These are phyloP conservation scores for Lomographa bimaculata DNA, from an alignment of 2,888 invertebrate species.

Conservation along the genomic window DNA sequence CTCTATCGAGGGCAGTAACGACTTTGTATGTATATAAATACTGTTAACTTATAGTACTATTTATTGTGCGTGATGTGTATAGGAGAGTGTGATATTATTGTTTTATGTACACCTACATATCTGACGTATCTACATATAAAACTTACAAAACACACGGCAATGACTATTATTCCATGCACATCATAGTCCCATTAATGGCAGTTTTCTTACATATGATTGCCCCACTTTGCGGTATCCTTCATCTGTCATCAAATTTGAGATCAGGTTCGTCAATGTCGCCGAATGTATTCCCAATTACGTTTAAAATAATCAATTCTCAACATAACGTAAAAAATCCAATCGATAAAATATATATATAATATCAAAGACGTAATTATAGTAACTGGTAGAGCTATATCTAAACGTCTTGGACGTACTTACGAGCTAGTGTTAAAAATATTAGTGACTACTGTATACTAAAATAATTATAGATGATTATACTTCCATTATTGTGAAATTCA, in stretches of 20 bases:
- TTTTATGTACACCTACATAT: no score
- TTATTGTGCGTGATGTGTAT: no score
- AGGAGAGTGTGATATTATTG: no score
- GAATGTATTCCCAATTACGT: constrained; percentile 35
- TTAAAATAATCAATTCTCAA: constrained; percentile 37
- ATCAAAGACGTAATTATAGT: constrained; percentile 39
- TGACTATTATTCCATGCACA: no score
- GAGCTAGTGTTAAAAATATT: constrained; percentile 45
- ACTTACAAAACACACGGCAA: no score
- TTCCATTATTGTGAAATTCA: no score
- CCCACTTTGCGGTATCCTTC: not conserved
- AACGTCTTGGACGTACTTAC: constrained; percentile 69
- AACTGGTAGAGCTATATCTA: constrained; percentile 29
- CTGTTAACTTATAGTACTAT: no score
- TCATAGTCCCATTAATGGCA: no score
- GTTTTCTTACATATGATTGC: no score
- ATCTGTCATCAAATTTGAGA: constrained; percentile 39
- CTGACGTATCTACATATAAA: no score
- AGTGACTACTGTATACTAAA: constrained; percentile 41
- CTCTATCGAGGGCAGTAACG: no score
- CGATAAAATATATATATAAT: constrained; percentile 40
- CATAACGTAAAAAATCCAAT: constrained; percentile 50
- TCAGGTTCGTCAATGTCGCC: constrained; percentile 59
- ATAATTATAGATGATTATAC: constrained; percentile 5
- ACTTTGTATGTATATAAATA: no score